Conservation (phyloP, 1,140 invertebrate genomes). For the Bacillus rossius region DNA sequence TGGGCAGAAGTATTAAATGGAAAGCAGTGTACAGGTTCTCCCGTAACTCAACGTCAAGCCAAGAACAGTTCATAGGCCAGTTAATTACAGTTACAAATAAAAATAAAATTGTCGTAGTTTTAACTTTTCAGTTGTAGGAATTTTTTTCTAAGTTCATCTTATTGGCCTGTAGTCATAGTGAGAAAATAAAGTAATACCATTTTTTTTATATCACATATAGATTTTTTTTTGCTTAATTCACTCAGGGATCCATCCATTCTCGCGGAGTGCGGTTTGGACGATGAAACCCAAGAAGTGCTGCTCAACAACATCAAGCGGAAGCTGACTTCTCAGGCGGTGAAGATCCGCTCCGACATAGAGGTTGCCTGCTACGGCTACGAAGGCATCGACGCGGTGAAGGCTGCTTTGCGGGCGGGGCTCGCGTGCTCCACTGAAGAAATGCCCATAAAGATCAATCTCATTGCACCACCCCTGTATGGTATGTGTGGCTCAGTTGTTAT, state of each 20-base stretch:
- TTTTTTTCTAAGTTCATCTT: too few species aligned
- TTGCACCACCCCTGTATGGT: slow-evolving; percentile 96
- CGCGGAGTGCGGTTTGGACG: slow-evolving; percentile 93
- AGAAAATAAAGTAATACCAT: too few species aligned
- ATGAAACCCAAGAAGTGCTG: slow-evolving; percentile 87
- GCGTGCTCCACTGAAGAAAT: slow-evolving; percentile 87
- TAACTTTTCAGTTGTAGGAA: too few species aligned
- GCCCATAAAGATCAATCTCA: slow-evolving; percentile 98
- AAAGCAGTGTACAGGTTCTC: too few species aligned
- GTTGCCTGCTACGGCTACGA: slow-evolving; percentile 98
- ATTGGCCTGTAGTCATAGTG: too few species aligned
- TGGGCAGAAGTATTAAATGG: too few species aligned
- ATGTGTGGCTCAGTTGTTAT: too few species aligned
- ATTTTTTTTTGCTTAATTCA: slow-evolving; percentile 39
- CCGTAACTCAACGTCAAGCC: too few species aligned
- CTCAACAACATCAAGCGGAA: slow-evolving; percentile 94
- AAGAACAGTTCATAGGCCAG: too few species aligned
- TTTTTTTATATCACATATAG: too few species aligned
- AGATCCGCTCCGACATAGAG: slow-evolving; percentile 96
- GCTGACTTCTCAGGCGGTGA: slow-evolving; percentile 95
- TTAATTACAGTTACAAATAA: too few species aligned
- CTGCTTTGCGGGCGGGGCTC: slow-evolving; percentile 88
- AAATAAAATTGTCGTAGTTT: too few species aligned
- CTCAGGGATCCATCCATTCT: slow-evolving; percentile 88
- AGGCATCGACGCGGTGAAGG: slow-evolving; percentile 98